Evolutionary conservation across 2,888 invertebrate genomes (phyloP).

Genomic region (Tipula helvola): DNA sequence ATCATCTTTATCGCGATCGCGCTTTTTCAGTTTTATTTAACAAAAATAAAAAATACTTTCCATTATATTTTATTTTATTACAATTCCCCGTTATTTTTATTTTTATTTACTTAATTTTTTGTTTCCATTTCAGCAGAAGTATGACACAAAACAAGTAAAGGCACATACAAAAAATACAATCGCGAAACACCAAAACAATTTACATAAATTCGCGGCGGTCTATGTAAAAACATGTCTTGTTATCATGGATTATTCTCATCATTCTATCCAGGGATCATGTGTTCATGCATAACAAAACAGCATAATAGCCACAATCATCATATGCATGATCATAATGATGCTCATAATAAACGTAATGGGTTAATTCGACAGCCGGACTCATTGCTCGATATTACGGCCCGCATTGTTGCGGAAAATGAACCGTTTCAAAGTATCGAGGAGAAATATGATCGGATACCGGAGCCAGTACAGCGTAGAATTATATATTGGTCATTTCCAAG

Average conservation of each 20-base stretch:
- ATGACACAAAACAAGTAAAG: neutral
- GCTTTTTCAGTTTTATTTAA: neutral
- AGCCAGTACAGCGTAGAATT: slow-evolving; percentile 75
- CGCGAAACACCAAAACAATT: neutral
- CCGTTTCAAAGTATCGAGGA: slow-evolving; percentile 81
- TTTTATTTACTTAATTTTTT: neutral
- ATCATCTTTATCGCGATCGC: neutral
- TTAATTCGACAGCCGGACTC: slow-evolving; percentile 44
- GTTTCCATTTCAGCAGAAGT: neutral
- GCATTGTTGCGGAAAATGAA: slow-evolving; percentile 71
- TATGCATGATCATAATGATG: neutral
- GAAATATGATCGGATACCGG: slow-evolving; percentile 75
- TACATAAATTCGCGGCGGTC: neutral
- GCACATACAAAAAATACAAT: neutral
- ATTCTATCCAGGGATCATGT: neutral
- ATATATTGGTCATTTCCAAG: slow-evolving; percentile 84
- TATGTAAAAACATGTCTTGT: slow-evolving; percentile 6
- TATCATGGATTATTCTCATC: neutral
- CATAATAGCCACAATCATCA: slow-evolving; percentile 9
- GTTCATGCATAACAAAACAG: neutral
- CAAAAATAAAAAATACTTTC: neutral
- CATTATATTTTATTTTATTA: neutral
- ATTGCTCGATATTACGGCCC: slow-evolving; percentile 69
- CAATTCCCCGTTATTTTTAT: neutral
- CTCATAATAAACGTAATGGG: neutral